Evolutionary conservation across 2,113 vertebrate genomes (phyloP), one percentile per base, ranked within the genome.

Genomic region (Tachysurus fulvidraco): DNA sequence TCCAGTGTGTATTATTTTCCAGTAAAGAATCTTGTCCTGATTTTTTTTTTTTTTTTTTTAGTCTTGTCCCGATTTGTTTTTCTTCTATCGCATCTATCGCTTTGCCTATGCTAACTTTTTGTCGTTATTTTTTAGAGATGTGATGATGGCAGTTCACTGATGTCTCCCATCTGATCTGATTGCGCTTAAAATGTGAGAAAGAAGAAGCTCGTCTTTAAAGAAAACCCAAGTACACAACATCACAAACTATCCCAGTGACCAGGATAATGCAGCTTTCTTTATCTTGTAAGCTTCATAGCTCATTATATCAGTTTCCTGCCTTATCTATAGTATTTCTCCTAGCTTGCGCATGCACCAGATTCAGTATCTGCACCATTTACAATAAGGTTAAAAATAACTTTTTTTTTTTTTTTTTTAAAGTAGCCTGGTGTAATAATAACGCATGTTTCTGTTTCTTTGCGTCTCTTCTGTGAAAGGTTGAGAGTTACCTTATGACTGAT

Each of bases 381-480:
- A 73, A 73, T 23, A 50, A 28, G 44, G 73, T 50, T 50, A 77
- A 54, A 77, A 74, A 69, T 36, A 46, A n/a, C n/a, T n/a, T n/a
- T n/a, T n/a, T n/a, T n/a, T n/a, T n/a, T n/a, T n/a, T n/a, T n/a
- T n/a, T n/a, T n/a, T n/a, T n/a, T n/a, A n/a, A n/a, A n/a, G 23
- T 76, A 80, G 19, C 19, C 3, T 25, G 16, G 25, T 30, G 17
- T 36, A 79, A 79, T 28, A 57, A 55, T 41, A 80, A 89, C 87
- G 90, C 81, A 67, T 89, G 93, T 93, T 91, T 94, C 91, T 94
- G 89, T 93, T 93, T 91, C 89, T 91, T 83, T 88, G 89, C 65
- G 50, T 84, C 17, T 44, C 91, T 90, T 76, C 79, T 87, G 76
- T 86, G 69, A 83, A 71, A 77, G 93, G 92, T 76, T 5, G 81